phyloP scores from a whole-genome alignment of 1,140 invertebrate genomes.

The Drosophila albomicans region DNA sequence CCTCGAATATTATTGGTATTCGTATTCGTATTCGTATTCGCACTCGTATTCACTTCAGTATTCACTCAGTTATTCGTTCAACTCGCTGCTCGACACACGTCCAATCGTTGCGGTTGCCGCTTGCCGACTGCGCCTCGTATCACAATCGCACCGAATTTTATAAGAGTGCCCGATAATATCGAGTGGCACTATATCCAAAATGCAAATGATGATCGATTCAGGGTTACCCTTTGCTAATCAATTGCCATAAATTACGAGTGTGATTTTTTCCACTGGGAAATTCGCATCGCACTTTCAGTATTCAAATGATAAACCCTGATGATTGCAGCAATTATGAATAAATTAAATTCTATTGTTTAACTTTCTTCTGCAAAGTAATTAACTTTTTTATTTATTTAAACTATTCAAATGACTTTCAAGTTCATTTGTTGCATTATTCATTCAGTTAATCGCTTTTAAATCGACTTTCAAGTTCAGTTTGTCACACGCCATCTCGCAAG shows the following conservation, averaged over 20 bases:
- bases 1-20: constrained; percentile 17
- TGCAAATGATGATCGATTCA: neutral
- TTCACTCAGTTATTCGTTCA: constrained; percentile 11
- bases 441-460: neutral
- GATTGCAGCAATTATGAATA: neutral
- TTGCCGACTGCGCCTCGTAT: constrained; percentile 68
- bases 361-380: neutral
- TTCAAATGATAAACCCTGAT: neutral
- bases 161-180: constrained; percentile 61
- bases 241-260: neutral
- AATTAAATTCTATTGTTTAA: neutral
- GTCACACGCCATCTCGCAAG: neutral
- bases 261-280: constrained; percentile 1
- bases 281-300: neutral
- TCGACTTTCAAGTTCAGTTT: too few species aligned
- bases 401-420: too few species aligned
- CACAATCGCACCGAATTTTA: constrained; percentile 72
- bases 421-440: neutral
- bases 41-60: constrained; percentile 16
- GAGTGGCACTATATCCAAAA: constrained; percentile 4
- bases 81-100: constrained; percentile 66
- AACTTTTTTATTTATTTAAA: neutral
- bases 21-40: constrained; percentile 16
- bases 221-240: constrained; percentile 30
- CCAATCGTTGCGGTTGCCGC: constrained; percentile 64